Evolutionary conservation across 2,888 invertebrate species (phyloP), one percentile per base, ranked within the genome.

Genomic region (Perizoma flavofasciatum): DNA sequence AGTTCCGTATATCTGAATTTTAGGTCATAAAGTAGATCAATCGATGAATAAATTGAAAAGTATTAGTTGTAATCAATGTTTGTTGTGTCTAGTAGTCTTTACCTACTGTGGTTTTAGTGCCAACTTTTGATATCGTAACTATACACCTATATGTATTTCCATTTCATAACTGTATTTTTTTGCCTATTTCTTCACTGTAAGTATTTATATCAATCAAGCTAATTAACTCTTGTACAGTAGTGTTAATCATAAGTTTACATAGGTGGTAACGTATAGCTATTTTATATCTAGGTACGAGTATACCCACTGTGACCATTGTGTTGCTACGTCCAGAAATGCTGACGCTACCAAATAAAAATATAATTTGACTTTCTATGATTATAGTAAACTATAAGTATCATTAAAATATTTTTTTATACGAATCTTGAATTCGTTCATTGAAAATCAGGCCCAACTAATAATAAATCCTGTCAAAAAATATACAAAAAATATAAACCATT

Each of bases 101-200:
- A 58, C 45, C 9, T 51, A 52, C 48, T 60, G 60, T 60, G 61
- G 59, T 63, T 52, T 48, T 62, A 59, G 59, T 57, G 46, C 58
- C 47, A 59, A 58, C 49, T 56, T 65, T 67, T 53, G 45, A 64
- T 59, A 55, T 61, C 22, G 56, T 57, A 59, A 55, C 48, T 63
- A 54, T 61, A 61, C 56, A 62, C 49, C 34, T 55, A 46, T 37
- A 0, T 37, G 7, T 55, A 61, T 50, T 63, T 58, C 41, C 50
- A 50, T 51, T 64, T 49, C 48, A 58, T 55, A 52, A 41, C 9
- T 49, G 50, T 48, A 37, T 49, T 59, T 51, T 11, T 41, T 65
- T 66, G 54, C 43, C 50, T 60, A 47, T 10, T 59, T 22, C 50
- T 56, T 57, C 55, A 55, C 43, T 59, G 10, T 35, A 49, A 45